Percentiles rank a stretch among this genome's conserved stretches.
phyloP scores from a whole-genome alignment of 1,140 invertebrate genomes.

The Hydropsyche tenuis region DNA sequence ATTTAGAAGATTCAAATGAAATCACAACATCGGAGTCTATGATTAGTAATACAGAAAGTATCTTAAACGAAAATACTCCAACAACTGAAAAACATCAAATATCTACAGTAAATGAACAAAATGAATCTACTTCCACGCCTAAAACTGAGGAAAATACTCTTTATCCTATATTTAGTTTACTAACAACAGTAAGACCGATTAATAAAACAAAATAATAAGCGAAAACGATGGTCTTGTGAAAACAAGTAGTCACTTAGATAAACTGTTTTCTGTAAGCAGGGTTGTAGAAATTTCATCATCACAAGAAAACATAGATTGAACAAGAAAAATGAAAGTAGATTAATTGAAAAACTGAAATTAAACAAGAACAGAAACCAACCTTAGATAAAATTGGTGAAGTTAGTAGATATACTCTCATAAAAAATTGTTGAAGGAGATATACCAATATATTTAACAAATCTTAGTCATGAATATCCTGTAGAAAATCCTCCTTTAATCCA shows the following conservation, averaged over 20 bases:
- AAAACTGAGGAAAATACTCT: conserved; percentile 38
- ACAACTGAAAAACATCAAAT: conserved; percentile 59
- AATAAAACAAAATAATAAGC: conserved; percentile 20
- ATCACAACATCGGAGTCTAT: conserved; percentile 20
- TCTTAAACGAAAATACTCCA: conserved; percentile 53
- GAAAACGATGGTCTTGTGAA: conserved; percentile 31
- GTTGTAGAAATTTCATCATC: conserved; percentile 70
- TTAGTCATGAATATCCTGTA: conserved; percentile 61
- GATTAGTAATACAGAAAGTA: conserved; percentile 28
- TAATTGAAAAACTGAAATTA: conserved; percentile 61
- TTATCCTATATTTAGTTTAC: conserved; percentile 31
- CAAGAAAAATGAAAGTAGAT: conserved; percentile 64
- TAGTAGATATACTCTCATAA: conserved; percentile 69
- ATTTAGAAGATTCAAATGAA: conserved; percentile 21
- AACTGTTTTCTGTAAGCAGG: conserved; percentile 70
- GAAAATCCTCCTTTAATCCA: conserved; percentile 60
- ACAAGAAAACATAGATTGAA: conserved; percentile 64
- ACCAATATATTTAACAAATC: conserved; percentile 61
- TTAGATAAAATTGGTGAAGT: conserved; percentile 71
- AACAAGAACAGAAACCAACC: conserved; percentile 64
- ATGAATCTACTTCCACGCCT: not conserved
- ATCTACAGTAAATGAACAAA: conserved; percentile 58
- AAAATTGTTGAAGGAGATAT: conserved; percentile 67
- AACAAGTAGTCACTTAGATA: conserved; percentile 58
- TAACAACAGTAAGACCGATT: conserved; percentile 22